Conservation (phyloP, 2,888 invertebrate genomes). For the Pandemis corylana region DNA sequence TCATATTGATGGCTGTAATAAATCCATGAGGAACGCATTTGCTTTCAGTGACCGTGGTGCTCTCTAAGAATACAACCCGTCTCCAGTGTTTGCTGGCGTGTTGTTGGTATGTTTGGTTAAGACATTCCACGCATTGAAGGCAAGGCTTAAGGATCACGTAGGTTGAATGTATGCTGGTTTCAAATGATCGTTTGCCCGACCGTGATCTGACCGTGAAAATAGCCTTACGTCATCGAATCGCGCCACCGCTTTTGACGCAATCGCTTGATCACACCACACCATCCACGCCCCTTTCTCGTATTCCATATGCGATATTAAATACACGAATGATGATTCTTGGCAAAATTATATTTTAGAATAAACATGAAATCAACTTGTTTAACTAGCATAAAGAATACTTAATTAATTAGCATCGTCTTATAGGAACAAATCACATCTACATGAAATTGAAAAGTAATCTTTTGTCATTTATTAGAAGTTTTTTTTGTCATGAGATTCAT, state of each 20-base stretch:
- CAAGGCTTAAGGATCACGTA: slow-evolving; percentile 29
- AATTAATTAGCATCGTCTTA: background rate
- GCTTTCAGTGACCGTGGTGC: slow-evolving; percentile 18
- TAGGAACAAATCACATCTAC: background rate
- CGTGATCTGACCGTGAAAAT: slow-evolving; percentile 45
- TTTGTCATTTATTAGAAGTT: slow-evolving; percentile 15
- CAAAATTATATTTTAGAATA: background rate
- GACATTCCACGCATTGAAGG: slow-evolving; percentile 25
- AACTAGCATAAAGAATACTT: background rate
- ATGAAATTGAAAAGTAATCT: background rate
- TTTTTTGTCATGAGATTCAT: slow-evolving; percentile 29
- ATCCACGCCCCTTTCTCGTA: slow-evolving; percentile 30
- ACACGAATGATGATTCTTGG: background rate
- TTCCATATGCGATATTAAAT: background rate
- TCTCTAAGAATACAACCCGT: slow-evolving; percentile 25
- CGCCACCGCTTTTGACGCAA: slow-evolving; percentile 43
- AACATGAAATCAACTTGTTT: background rate
- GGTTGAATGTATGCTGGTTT: slow-evolving; percentile 38
- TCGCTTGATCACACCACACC: slow-evolving; percentile 29
- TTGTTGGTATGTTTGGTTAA: slow-evolving; percentile 37
- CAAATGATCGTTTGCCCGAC: slow-evolving; percentile 42
- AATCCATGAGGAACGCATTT: slow-evolving; percentile 24
- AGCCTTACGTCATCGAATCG: slow-evolving; percentile 46
- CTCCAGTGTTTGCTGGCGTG: slow-evolving; percentile 22
- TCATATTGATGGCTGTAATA: slow-evolving; percentile 15